Conservation (phyloP, 2,888 invertebrate species). For the Drosophila nr. perissopoda region DNA sequence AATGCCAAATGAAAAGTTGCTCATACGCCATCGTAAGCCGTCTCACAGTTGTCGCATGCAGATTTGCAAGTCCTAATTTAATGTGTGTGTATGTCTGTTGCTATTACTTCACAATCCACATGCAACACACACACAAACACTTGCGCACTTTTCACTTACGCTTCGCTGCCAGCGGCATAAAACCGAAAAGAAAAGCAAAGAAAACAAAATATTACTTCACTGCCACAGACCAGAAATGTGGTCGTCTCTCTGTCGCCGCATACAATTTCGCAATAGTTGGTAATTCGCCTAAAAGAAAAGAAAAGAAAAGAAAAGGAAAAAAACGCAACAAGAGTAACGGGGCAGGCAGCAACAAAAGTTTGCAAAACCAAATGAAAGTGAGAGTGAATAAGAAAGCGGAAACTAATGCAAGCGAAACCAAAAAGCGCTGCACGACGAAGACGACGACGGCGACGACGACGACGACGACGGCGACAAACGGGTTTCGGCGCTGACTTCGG, state of each 20-base stretch:
- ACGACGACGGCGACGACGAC: conserved; percentile 25
- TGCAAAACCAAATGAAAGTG: conserved; percentile 81
- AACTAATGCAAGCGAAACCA: conserved; percentile 77
- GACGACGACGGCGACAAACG: conserved; percentile 27
- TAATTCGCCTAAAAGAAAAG: conserved; percentile 65
- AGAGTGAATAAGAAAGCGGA: conserved; percentile 85
- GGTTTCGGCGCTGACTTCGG: conserved; percentile 22
- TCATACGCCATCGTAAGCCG: conserved; percentile 53
- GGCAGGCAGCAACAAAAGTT: conserved; percentile 29
- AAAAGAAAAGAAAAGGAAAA: conserved; percentile 4
- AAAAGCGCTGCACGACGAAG: conserved; percentile 48
- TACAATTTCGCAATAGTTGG: conserved; percentile 82
- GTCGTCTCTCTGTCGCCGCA: conserved; percentile 37
- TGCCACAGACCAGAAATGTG: conserved; percentile 80
- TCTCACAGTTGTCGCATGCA: conserved; percentile 42
- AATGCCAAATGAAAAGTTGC: conserved; percentile 49
- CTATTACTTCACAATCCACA: conserved; percentile 72
- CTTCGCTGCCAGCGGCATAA: conserved; percentile 57
- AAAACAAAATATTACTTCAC: conserved; percentile 81
- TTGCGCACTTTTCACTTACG: conserved; percentile 70
- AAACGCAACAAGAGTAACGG: conserved; percentile 23
- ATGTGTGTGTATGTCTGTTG: conserved; percentile 16
- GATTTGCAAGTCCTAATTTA: conserved; percentile 71
- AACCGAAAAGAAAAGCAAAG: conserved; percentile 55
- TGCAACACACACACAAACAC: conserved; percentile 40